Evolutionary conservation across 2,797 vertebrate genomes (phyloP).

Genomic region (Chelidonichthys spinosus): DNA sequence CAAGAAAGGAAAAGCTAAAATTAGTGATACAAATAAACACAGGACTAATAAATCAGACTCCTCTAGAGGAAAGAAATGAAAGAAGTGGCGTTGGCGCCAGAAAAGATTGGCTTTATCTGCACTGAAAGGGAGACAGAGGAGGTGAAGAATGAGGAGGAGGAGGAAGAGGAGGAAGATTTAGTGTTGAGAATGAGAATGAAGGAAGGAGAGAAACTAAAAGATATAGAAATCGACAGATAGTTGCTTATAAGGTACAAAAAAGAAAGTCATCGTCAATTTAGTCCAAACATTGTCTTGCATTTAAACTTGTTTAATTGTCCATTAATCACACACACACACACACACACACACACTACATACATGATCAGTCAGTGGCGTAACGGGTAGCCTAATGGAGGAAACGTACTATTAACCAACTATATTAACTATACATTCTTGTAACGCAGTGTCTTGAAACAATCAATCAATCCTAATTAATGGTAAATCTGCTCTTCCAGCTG

Average conservation of each 20-base stretch:
- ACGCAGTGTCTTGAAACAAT: not conserved
- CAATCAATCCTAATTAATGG: not conserved
- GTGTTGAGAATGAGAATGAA: slow-evolving; percentile 50
- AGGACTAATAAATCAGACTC: slow-evolving; percentile 59
- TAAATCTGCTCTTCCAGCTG: not conserved
- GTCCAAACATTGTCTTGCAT: slow-evolving; percentile 41
- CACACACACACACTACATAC: slow-evolving; percentile 35
- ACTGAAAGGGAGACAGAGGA: slow-evolving; percentile 56
- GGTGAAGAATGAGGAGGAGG: slow-evolving; percentile 64
- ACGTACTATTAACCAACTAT: no score
- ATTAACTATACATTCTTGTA: no score
- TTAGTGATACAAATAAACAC: slow-evolving; percentile 61
- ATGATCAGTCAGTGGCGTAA: no score
- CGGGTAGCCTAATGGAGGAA: no score
- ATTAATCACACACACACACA: slow-evolving; percentile 53
- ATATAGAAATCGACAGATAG: slow-evolving; percentile 45
- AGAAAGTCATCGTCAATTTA: slow-evolving; percentile 48
- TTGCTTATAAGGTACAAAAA: slow-evolving; percentile 43
- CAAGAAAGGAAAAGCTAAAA: slow-evolving; percentile 58
- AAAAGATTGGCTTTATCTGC: slow-evolving; percentile 60
- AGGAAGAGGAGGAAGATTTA: slow-evolving; percentile 57
- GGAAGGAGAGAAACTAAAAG: slow-evolving; percentile 23
- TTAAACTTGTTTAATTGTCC: slow-evolving; percentile 44
- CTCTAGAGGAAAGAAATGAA: slow-evolving; percentile 58
- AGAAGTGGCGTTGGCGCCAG: slow-evolving; percentile 54